These are phyloP conservation scores for Drosophila histrio DNA, from an alignment of 2,888 invertebrate species.

Conservation along the genomic window DNA sequence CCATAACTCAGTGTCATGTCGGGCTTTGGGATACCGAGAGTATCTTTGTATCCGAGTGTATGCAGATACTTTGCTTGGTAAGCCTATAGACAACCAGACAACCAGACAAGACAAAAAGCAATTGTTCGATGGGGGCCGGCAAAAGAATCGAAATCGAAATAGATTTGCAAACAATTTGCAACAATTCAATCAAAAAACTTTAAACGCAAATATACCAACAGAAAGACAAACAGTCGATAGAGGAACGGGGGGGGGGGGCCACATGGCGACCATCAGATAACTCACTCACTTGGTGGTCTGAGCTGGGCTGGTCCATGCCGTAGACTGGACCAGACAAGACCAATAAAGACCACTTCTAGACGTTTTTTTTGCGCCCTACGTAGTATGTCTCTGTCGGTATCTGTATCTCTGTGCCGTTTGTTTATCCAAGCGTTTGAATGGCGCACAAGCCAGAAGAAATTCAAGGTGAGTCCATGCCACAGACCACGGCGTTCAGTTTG, in stretches of 20 bases:
- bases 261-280: conserved; percentile 77
- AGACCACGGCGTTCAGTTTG: conserved; percentile 25
- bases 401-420: conserved; percentile 60
- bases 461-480: conserved; percentile 69
- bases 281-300: conserved; percentile 78
- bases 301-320: neutral
- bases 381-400: conserved; percentile 46
- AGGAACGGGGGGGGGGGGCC: conserved; percentile 9
- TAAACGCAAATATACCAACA: conserved; percentile 72
- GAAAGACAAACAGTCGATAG: conserved; percentile 32
- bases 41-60: conserved; percentile 41
- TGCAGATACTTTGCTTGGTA: conserved; percentile 59
- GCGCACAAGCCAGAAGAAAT: conserved; percentile 62
- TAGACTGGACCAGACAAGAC: conserved; percentile 44
- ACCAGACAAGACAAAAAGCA: conserved; percentile 74
- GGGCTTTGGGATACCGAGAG: conserved; percentile 39
- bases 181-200: conserved; percentile 83
- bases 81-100: conserved; percentile 22
- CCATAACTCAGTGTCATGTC: conserved; percentile 79
- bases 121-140: conserved; percentile 65
- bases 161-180: conserved; percentile 81
- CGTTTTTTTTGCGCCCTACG: conserved; percentile 63
- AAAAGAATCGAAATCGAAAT: conserved; percentile 69
- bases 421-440: conserved; percentile 75
- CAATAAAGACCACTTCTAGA: conserved; percentile 64